phyloP scores from a whole-genome alignment of 2,113 vertebrate genomes.

The Hemibagrus wyckioides region DNA sequence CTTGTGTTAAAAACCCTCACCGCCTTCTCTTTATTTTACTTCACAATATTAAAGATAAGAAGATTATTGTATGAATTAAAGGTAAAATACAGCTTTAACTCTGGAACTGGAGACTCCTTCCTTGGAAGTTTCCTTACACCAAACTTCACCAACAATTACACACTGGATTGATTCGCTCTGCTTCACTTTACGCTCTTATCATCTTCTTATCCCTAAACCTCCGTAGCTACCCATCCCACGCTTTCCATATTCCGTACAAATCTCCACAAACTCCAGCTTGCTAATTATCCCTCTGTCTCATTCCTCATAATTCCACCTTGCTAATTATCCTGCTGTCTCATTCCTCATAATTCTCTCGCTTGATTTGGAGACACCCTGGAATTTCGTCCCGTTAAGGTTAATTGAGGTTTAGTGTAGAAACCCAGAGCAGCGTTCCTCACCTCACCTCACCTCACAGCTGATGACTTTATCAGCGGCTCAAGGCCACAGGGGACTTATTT shows the following conservation, averaged over 20 bases:
- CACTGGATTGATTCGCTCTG: not conserved
- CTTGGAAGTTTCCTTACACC: not conserved
- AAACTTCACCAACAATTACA: not conserved
- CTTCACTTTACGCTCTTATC: not conserved
- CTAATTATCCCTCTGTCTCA: not conserved
- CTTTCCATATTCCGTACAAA: not conserved
- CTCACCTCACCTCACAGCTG: not conserved
- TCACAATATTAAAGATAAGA: not conserved
- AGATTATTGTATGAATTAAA: not conserved
- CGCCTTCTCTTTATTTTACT: not conserved
- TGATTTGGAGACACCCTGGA: not conserved
- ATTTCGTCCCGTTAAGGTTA: not conserved
- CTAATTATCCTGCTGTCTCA: not conserved
- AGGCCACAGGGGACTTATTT: conserved; percentile 19
- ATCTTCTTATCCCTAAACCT: not conserved
- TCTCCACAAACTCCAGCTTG: not conserved
- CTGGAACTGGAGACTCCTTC: not conserved
- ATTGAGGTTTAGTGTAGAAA: conserved; percentile 26
- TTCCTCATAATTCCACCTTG: not conserved
- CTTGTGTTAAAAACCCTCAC: not conserved
- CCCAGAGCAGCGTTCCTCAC: not conserved
- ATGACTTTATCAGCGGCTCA: conserved; percentile 35
- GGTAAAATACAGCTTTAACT: not conserved
- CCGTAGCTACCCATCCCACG: not conserved
- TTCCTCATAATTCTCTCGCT: not conserved